Conservation (phyloP, 2,113 vertebrate species). For the Cololabis saira region DNA sequence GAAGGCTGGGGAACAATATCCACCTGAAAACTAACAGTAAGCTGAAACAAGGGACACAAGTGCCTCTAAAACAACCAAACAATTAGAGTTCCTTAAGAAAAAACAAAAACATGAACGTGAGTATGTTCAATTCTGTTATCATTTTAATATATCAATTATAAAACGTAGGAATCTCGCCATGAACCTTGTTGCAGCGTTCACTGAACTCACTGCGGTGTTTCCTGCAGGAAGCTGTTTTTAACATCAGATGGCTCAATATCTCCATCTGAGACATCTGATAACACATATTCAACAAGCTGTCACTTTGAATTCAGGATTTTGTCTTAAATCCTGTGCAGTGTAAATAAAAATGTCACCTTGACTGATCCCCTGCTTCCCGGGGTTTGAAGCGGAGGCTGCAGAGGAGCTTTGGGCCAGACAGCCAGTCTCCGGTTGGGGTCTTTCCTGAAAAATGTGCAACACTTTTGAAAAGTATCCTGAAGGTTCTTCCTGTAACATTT, state of each 20-base stretch:
- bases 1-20: background rate
- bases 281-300: background rate
- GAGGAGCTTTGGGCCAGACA: background rate
- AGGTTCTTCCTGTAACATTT: background rate
- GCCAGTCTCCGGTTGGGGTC: constrained; percentile 3
- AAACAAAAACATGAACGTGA: no score
- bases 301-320: background rate
- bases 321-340: background rate
- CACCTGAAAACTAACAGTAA: background rate
- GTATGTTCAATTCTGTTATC: no score
- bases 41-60: no score
- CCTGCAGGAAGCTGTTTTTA: no score
- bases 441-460: constrained; percentile 7
- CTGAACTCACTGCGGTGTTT: no score
- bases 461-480: no score
- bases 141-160: no score
- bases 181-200: no score
- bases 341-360: constrained; percentile 33
- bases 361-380: constrained; percentile 7
- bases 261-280: constrained; percentile 48
- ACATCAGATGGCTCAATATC: no score
- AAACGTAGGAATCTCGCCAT: no score
- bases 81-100: no score
- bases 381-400: constrained; percentile 18
- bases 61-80: no score